phyloP scores from a whole-genome alignment of 2,113 vertebrate species.

The Oreochromis tanganicae region DNA sequence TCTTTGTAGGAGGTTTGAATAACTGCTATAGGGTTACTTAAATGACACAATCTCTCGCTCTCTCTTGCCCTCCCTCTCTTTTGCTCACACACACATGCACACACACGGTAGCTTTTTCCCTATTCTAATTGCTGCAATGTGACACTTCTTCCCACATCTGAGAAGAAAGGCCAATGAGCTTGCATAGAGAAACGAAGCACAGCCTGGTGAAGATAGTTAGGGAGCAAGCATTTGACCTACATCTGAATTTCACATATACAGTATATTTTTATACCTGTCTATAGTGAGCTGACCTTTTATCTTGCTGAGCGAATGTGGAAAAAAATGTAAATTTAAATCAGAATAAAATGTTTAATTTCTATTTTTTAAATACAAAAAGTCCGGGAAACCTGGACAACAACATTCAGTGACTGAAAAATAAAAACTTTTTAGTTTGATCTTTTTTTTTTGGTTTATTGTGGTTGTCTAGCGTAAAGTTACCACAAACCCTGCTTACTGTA shows the following conservation, averaged over 20 bases:
- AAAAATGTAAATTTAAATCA: not conserved
- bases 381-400: not conserved
- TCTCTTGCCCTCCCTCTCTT: not conserved
- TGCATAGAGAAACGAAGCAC: not conserved
- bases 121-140: constrained; percentile 56
- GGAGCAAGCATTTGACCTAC: constrained; percentile 24
- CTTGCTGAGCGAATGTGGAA: not conserved
- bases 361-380: not conserved
- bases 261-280: not conserved
- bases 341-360: not conserved
- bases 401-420: not conserved
- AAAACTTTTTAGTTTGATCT: not conserved
- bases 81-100: not conserved
- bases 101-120: constrained; percentile 9
- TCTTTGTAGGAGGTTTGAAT: constrained; percentile 62
- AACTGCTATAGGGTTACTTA: constrained; percentile 61
- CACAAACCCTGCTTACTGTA: not conserved
- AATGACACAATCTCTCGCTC: constrained; percentile 12
- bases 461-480: not conserved
- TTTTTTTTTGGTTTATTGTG: not conserved
- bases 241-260: not conserved
- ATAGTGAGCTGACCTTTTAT: not conserved
- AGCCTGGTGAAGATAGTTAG: not conserved
- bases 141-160: constrained; percentile 56
- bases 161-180: constrained; percentile 29